Base-by-base conservation (phyloP, 2,888 invertebrate species). In the Drosophila buzzatii region DNA sequence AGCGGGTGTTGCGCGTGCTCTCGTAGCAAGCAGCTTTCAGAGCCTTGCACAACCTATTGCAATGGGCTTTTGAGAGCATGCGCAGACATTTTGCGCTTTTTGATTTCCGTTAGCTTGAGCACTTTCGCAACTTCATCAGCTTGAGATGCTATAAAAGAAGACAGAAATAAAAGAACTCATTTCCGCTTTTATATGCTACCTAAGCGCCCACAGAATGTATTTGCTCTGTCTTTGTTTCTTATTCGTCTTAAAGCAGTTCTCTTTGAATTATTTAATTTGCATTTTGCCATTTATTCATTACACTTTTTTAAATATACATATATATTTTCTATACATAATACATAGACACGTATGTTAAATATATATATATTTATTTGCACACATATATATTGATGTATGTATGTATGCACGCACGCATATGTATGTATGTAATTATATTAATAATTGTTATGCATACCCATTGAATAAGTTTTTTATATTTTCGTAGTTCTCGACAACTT, bases 211-310 rank as follows among this genome's bases (percentile, higher is more conserved):
- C 12, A 31, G 35, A 55, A 20, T 14, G 10, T n/a, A 12, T 41
- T 33, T 33, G 9, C 49, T 55, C 49, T 55, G 12, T 27, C 23
- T 56, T 42, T 49, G 42, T 6, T 5, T 39, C 42, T 61, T 42
- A 18, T 23, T 44, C 1, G 27, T 41, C 66, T 56, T 18, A 39
- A 55, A 41, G 41, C 41, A 41, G 12, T 55, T 33, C 18, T 14
- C 27, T 27, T 51, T 39, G 42, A 14, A 49, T 41, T 20, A 5
- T 3, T 20, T 56, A 35, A 47, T 47, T 41, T 41, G 16, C 20
- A 2, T n/a, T 56, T 56, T 67, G 16, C n/a, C 23, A 59, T 75
- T 77, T 60, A 72, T 66, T 62, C 57, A 77, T 63, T 77, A 76
- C 76, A 78, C 68, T 79, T 12, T 18, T 51, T 51, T 51, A 20